Evolutionary conservation across 2,888 invertebrate genomes (phyloP).

Genomic region (Drosophila kanekoi): DNA sequence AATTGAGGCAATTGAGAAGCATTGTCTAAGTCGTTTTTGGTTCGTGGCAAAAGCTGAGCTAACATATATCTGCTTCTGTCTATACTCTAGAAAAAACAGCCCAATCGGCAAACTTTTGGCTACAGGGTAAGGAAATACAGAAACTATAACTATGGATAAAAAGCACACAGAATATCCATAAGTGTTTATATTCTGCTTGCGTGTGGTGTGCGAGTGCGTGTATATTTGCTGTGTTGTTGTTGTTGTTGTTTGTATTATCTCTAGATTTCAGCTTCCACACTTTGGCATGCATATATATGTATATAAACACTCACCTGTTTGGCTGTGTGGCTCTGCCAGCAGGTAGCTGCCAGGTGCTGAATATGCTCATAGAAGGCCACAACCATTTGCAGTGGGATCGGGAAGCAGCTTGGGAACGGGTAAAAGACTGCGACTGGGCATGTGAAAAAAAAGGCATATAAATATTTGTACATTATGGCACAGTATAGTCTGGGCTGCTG

Average conservation of each 20-base stretch:
- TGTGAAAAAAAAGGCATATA: constrained; percentile 60
- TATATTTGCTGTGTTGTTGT: background rate
- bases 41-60: no score
- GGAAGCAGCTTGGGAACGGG: constrained; percentile 13
- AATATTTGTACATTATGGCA: constrained; percentile 76
- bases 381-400: constrained; percentile 37
- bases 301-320: constrained; percentile 79
- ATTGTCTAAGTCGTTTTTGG: no score
- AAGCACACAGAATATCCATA: constrained; percentile 21
- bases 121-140: constrained; percentile 14
- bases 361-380: constrained; percentile 52
- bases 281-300: constrained; percentile 76
- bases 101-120: background rate
- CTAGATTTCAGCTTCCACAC: constrained; percentile 57
- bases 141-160: constrained; percentile 26
- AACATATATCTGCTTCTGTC: no score
- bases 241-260: constrained; percentile 24
- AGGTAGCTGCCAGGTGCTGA: constrained; percentile 48
- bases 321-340: constrained; percentile 42
- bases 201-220: constrained; percentile 16
- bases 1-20: no score
- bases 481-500: constrained; percentile 44
- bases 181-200: background rate
- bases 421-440: constrained; percentile 20
- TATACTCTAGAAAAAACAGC: no score